Conservation (phyloP, 2,797 vertebrate species). For the Halcyon chelicuti region DNA sequence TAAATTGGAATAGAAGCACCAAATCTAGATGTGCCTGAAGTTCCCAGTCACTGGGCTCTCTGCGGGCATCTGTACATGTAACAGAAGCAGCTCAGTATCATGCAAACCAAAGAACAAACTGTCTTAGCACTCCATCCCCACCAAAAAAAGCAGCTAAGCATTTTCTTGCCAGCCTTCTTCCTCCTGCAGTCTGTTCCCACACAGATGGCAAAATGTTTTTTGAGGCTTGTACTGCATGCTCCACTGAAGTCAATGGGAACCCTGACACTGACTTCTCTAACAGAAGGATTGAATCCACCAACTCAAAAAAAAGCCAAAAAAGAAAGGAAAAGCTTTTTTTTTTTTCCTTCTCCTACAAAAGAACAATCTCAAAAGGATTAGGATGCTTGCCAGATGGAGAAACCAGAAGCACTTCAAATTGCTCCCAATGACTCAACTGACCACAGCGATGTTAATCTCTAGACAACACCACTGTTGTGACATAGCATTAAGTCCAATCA, state of each 20-base stretch:
- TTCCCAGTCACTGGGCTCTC: neutral
- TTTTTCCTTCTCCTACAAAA: neutral
- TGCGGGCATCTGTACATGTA: neutral
- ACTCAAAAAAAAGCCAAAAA: neutral
- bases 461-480: neutral
- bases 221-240: neutral
- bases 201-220: constrained; percentile 7
- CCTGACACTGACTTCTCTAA: neutral
- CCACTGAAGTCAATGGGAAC: neutral
- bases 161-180: constrained; percentile 2
- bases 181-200: neutral
- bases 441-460: neutral
- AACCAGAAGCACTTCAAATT: neutral
- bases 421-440: neutral
- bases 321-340: neutral
- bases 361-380: neutral
- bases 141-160: neutral
- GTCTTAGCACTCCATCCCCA: neutral
- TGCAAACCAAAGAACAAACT: neutral
- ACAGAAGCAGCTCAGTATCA: neutral
- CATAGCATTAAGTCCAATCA: neutral
- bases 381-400: neutral
- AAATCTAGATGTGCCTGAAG: neutral
- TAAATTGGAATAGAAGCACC: neutral
- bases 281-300: neutral